Conservation (phyloP, 2,113 vertebrate genomes). For the Nothoprocta pentlandii region DNA sequence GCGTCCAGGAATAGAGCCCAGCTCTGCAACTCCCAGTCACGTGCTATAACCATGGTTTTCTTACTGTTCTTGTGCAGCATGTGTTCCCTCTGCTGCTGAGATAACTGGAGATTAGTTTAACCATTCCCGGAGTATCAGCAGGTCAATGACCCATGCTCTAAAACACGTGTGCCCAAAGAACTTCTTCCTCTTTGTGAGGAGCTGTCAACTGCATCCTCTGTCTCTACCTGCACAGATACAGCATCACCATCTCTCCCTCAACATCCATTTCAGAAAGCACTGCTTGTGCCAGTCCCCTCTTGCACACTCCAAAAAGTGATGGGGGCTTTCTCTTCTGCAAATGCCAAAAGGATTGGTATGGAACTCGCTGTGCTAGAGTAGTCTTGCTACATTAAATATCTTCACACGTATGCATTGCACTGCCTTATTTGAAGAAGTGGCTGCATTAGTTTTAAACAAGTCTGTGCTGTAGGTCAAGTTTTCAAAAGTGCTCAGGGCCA, state of each 20-base stretch:
- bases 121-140: neutral
- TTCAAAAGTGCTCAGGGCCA: neutral
- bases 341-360: neutral
- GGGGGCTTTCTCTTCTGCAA: neutral
- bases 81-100: neutral
- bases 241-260: neutral
- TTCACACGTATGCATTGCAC: fast-evolving
- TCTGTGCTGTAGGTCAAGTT: neutral
- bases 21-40: neutral
- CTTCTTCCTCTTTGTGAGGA: neutral
- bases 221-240: fast-evolving
- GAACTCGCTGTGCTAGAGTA: neutral
- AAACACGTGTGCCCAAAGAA: neutral
- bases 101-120: neutral
- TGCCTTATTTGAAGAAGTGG: neutral
- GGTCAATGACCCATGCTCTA: neutral
- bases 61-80: fast-evolving
- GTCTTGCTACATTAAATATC: neutral
- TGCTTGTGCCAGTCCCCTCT: neutral
- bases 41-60: neutral
- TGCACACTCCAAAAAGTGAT: neutral
- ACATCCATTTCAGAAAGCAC: neutral
- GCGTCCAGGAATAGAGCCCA: neutral
- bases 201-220: neutral
- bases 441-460: neutral